These are phyloP conservation scores for Balaenoptera acutorostrata DNA, from an alignment of 2,113 vertebrate genomes.

Conservation along the genomic window DNA sequence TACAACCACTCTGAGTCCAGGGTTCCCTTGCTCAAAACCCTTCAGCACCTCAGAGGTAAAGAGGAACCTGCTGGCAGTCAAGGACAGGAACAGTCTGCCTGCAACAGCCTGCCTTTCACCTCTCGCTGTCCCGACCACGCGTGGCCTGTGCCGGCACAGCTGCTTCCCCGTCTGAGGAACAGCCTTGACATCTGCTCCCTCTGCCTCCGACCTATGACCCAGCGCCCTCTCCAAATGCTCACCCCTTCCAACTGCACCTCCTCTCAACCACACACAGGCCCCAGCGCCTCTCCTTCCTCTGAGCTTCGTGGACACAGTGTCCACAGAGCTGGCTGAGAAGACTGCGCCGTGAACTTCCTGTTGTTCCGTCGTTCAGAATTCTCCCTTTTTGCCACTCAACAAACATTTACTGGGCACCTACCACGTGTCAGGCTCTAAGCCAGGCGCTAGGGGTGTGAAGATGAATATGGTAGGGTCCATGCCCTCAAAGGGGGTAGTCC, in stretches of 20 bases:
- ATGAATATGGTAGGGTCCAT: neutral
- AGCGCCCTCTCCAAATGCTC: no score
- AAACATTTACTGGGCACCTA: neutral
- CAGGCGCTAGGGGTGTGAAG: neutral
- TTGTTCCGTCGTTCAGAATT: neutral
- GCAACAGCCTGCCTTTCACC: neutral
- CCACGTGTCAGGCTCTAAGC: neutral
- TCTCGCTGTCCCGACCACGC: fast-evolving
- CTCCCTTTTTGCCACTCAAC: neutral
- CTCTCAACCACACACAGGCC: no score
- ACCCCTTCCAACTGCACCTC: neutral
- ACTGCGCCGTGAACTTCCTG: neutral
- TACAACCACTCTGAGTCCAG: neutral
- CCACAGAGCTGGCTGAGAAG: neutral
- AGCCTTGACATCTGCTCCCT: neutral
- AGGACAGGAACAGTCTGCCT: neutral
- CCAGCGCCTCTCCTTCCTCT: neutral
- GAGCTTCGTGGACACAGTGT: fast-evolving
- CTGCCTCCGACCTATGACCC: neutral
- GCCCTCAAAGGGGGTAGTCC: neutral
- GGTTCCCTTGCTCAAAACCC: neutral
- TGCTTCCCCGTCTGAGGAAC: neutral
- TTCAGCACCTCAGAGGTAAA: neutral
- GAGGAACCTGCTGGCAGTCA: neutral
- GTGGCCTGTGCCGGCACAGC: neutral